A percentile compares a stretch with the other conserved stretches of the same genome.
phyloP scores from a whole-genome alignment of 1,140 invertebrate genomes.

The Drosophila gunungcola region DNA sequence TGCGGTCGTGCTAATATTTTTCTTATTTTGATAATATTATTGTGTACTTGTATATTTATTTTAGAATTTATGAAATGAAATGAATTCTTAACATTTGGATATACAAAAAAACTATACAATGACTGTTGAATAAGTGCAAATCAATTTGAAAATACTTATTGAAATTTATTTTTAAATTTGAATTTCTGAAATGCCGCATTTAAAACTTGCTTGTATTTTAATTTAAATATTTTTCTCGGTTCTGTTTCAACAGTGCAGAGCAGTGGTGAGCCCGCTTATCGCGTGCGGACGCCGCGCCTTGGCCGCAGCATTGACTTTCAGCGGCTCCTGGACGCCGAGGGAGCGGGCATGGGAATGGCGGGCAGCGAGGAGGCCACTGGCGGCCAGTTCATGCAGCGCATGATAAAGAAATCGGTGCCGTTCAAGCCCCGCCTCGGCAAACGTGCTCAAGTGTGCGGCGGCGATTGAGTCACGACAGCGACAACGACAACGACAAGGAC shows the following conservation, averaged over 20 bases:
- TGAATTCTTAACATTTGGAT: too few species aligned
- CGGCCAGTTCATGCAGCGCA: slow-evolving; percentile 76
- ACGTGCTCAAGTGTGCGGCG: slow-evolving; percentile 76
- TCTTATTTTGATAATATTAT: too few species aligned
- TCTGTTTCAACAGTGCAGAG: slow-evolving; percentile 58
- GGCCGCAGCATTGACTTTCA: slow-evolving; percentile 82
- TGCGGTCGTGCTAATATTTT: too few species aligned
- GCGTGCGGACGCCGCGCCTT: slow-evolving; percentile 80
- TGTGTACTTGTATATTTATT: too few species aligned
- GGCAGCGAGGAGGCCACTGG: slow-evolving; percentile 55
- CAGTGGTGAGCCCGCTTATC: slow-evolving; percentile 70
- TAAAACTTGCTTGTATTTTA: too few species aligned
- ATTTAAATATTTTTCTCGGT: too few species aligned
- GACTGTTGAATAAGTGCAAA: too few species aligned
- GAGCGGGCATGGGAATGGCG: slow-evolving; percentile 12
- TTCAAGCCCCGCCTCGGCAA: slow-evolving; percentile 83
- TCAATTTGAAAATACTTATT: too few species aligned
- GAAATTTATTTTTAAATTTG: too few species aligned
- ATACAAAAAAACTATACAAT: too few species aligned
- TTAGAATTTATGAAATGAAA: too few species aligned
- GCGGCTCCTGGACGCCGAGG: slow-evolving; percentile 49
- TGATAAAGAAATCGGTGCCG: slow-evolving; percentile 82
- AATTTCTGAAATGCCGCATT: too few species aligned
- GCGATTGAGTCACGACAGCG: slow-evolving; percentile 71
- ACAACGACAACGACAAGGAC: slow-evolving; percentile 35